These are phyloP conservation scores for Sciurus vulgaris DNA, from an alignment of 2,797 vertebrate genomes.

Conservation along the genomic window DNA sequence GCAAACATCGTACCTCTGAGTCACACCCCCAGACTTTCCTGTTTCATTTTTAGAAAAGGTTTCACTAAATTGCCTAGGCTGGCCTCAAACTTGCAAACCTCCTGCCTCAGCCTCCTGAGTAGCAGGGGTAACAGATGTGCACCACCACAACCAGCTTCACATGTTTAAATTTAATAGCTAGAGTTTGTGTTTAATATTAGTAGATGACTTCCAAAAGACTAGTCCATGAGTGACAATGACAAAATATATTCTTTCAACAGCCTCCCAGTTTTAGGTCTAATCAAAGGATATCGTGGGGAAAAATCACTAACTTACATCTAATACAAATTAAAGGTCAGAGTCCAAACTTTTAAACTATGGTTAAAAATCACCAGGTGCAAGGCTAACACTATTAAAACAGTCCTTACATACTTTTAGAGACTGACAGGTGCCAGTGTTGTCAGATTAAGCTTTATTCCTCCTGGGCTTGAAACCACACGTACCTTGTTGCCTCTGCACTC, in stretches of 20 bases:
- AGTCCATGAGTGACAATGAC: background rate
- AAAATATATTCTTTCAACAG: slow-evolving; percentile 33
- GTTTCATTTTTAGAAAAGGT: too few species aligned
- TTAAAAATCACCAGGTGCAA: background rate
- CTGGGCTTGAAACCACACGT: background rate
- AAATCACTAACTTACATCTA: background rate
- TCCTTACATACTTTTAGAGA: slow-evolving; percentile 69
- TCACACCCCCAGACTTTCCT: background rate
- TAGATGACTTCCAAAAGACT: background rate
- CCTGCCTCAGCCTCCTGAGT: background rate
- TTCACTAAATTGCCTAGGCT: background rate
- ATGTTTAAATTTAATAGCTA: slow-evolving; percentile 3
- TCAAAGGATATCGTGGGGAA: background rate
- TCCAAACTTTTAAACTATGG: background rate
- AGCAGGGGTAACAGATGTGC: background rate
- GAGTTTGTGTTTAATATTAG: background rate
- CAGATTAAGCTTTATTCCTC: background rate
- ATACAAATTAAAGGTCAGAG: slow-evolving; percentile 49
- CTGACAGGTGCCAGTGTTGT: slow-evolving; percentile 58
- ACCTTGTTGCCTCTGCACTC: background rate
- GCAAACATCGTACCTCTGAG: background rate
- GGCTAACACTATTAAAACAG: background rate
- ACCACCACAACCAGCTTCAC: background rate
- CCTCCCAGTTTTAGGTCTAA: background rate
- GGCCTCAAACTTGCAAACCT: background rate